Conservation (phyloP, 2,888 invertebrate genomes). For the Tenthredo scrophulariae region DNA sequence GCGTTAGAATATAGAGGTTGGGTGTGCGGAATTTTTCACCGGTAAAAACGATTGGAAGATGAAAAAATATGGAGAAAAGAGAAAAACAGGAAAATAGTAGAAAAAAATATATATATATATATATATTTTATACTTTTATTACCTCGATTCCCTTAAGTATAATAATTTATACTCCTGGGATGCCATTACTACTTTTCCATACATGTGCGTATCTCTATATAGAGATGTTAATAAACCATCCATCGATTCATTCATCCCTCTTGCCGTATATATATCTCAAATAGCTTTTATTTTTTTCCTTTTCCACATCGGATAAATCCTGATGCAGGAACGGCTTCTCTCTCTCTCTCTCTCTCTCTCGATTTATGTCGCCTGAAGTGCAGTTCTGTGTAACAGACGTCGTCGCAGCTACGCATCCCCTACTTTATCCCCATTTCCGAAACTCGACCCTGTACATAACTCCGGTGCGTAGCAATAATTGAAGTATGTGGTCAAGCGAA, state of each 20-base stretch:
- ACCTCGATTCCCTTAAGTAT: background rate
- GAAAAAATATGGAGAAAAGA: background rate
- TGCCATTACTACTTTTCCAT: background rate
- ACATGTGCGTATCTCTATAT: background rate
- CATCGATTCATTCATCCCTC: conserved; percentile 11
- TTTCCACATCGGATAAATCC: background rate
- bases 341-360: background rate
- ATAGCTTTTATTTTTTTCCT: background rate
- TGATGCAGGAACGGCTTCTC: conserved; percentile 1
- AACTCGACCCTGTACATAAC: background rate
- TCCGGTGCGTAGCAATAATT: conserved; percentile 25
- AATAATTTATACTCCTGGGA: conserved; percentile 11
- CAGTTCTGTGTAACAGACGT: conserved; percentile 43
- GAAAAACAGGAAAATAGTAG: background rate
- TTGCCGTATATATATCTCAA: background rate
- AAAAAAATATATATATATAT: conserved; percentile 6
- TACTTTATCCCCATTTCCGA: background rate
- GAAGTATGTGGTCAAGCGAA: conserved; percentile 25
- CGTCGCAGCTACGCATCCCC: conserved; percentile 29
- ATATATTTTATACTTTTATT: conserved; percentile 38
- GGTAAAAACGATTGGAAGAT: background rate
- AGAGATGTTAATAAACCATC: conserved; percentile 25
- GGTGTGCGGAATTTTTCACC: conserved; percentile 37
- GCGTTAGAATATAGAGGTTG: background rate
- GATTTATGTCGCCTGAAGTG: conserved; percentile 44